Evolutionary conservation across 2,797 vertebrate genomes (phyloP).

Genomic region (Stomatorhinus walkeri): DNA sequence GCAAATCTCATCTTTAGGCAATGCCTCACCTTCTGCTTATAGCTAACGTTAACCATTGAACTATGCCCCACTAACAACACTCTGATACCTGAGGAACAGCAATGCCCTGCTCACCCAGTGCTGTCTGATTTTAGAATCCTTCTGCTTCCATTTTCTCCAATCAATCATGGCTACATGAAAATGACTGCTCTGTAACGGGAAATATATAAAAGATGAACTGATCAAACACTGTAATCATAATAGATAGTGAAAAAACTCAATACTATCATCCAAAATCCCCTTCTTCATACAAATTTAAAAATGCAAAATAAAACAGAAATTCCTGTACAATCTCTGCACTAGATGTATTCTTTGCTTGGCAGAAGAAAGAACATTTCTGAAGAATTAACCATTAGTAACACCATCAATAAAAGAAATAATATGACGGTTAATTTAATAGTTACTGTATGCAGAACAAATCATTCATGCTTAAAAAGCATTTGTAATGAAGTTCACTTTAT

Average conservation of each 20-base stretch:
- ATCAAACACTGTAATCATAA: slow-evolving; percentile 4
- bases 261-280: not conserved
- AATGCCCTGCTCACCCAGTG: not conserved
- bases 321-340: not conserved
- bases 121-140: not conserved
- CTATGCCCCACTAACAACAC: not conserved
- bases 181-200: not conserved
- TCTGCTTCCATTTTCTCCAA: not conserved
- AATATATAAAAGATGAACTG: not conserved
- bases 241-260: not conserved
- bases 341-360: not conserved
- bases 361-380: not conserved
- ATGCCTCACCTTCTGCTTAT: not conserved
- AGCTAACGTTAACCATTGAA: not conserved
- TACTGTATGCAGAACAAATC: not conserved
- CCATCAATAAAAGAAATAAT: not conserved
- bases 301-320: not conserved
- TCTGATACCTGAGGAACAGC: not conserved
- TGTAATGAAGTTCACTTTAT: not conserved
- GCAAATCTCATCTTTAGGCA: not conserved
- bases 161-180: not conserved
- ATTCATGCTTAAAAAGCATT: not conserved
- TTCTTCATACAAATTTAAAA: not conserved
- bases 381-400: not conserved
- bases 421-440: not conserved